These are phyloP conservation scores for Cydia fagiglandana DNA, from an alignment of 1,140 invertebrate species.

Conservation along the genomic window DNA sequence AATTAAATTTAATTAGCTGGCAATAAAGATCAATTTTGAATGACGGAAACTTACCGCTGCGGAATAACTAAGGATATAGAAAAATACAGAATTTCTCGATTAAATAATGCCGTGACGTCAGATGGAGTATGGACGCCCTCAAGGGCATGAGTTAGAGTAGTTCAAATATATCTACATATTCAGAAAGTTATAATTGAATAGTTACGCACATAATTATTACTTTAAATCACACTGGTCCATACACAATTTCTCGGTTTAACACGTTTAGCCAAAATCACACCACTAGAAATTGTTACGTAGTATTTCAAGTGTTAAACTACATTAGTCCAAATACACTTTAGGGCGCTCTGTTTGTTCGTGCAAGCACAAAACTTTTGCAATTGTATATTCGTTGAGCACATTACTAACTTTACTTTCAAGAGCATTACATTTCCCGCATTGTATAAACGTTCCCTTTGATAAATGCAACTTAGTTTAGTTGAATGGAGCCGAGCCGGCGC, in stretches of 20 bases:
- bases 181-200: background rate
- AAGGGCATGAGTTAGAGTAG: background rate
- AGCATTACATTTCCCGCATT: slow-evolving; percentile 22
- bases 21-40: background rate
- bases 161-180: no score
- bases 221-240: background rate
- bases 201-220: background rate
- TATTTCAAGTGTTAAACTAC: slow-evolving; percentile 11
- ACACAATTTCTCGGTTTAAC: background rate
- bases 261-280: background rate
- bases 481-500: slow-evolving; percentile 1
- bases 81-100: background rate
- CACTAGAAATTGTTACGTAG: background rate
- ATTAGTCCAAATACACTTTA: background rate
- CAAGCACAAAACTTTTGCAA: slow-evolving; percentile 20
- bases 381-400: slow-evolving; percentile 18
- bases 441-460: slow-evolving; percentile 17
- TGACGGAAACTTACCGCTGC: background rate
- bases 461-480: slow-evolving; percentile 9
- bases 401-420: slow-evolving; percentile 20
- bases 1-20: background rate
- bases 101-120: background rate
- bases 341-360: slow-evolving; percentile 6
- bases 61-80: no score
- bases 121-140: no score